Conservation (phyloP, 2,888 invertebrate genomes). For the Aphelenchoides bicaudatus region DNA sequence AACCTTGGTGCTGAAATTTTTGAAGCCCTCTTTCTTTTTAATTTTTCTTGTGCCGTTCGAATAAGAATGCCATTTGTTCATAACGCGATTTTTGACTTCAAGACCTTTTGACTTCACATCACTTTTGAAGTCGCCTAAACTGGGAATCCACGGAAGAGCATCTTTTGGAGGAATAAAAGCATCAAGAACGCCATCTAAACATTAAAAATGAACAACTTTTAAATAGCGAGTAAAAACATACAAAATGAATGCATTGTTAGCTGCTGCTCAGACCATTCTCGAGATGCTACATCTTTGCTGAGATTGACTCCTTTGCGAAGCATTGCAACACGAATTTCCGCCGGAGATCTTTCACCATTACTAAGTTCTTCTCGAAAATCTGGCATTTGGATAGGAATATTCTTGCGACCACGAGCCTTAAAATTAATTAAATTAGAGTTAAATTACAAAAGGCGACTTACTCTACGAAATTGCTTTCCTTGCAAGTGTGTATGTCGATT, state of each 20-base stretch:
- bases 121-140: slow-evolving; percentile 26
- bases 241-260: slow-evolving; percentile 51
- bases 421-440: slow-evolving; percentile 26
- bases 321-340: slow-evolving; percentile 45
- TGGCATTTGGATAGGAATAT: slow-evolving; percentile 48
- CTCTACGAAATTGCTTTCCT: slow-evolving; percentile 50
- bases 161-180: slow-evolving; percentile 43
- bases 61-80: slow-evolving; percentile 47
- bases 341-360: slow-evolving; percentile 40
- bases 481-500: slow-evolving; percentile 58
- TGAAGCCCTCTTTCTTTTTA: slow-evolving; percentile 53
- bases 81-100: slow-evolving; percentile 15
- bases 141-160: slow-evolving; percentile 20
- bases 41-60: slow-evolving; percentile 47
- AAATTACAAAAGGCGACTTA: slow-evolving; percentile 25
- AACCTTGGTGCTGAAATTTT: slow-evolving; percentile 51
- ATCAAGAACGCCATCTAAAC: slow-evolving; percentile 52
- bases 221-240: slow-evolving; percentile 28
- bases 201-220: slow-evolving; percentile 1
- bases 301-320: slow-evolving; percentile 42
- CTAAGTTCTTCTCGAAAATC: slow-evolving; percentile 44
- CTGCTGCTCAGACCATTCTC: slow-evolving; percentile 54
- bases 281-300: slow-evolving; percentile 40
- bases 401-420: slow-evolving; percentile 54
- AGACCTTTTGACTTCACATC: slow-evolving; percentile 17